Evolutionary conservation across 2,888 invertebrate genomes (phyloP).

Genomic region (Stenodera caucasica): DNA sequence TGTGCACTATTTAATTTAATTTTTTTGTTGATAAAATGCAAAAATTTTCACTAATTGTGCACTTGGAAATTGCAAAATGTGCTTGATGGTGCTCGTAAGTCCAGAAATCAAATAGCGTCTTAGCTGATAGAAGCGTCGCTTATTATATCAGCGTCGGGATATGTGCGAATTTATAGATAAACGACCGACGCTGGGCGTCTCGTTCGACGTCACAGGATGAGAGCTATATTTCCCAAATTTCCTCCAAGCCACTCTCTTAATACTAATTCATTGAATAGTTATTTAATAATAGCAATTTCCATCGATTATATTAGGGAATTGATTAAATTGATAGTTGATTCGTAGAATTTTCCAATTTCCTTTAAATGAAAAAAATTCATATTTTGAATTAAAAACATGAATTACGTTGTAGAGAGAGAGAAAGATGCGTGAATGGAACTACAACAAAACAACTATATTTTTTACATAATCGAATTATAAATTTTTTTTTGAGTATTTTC

Average conservation of each 20-base stretch:
- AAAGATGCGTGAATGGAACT: not conserved
- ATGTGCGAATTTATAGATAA: conserved; percentile 48
- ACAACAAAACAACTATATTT: not conserved
- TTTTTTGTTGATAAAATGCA: not conserved
- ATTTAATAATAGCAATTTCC: conserved; percentile 11
- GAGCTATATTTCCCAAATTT: conserved; percentile 35
- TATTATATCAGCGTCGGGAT: conserved; percentile 44
- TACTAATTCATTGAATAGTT: conserved; percentile 20
- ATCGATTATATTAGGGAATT: not conserved
- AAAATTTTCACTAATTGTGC: not conserved
- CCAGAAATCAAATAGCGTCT: conserved; percentile 7
- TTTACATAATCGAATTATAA: not conserved
- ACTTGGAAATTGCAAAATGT: not conserved
- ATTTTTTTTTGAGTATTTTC: not conserved
- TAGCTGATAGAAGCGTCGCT: conserved; percentile 32
- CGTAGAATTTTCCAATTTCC: not conserved
- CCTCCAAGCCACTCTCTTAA: conserved; percentile 23
- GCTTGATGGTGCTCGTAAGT: not conserved
- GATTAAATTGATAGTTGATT: not conserved
- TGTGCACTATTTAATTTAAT: not conserved
- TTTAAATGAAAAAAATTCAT: not conserved
- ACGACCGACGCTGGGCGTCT: conserved; percentile 45
- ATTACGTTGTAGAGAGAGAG: not conserved
- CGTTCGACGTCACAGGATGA: conserved; percentile 35
- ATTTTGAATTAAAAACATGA: not conserved